These are phyloP conservation scores for Ctenoplectra terminalis DNA, from an alignment of 1,140 invertebrate species.

Conservation along the genomic window DNA sequence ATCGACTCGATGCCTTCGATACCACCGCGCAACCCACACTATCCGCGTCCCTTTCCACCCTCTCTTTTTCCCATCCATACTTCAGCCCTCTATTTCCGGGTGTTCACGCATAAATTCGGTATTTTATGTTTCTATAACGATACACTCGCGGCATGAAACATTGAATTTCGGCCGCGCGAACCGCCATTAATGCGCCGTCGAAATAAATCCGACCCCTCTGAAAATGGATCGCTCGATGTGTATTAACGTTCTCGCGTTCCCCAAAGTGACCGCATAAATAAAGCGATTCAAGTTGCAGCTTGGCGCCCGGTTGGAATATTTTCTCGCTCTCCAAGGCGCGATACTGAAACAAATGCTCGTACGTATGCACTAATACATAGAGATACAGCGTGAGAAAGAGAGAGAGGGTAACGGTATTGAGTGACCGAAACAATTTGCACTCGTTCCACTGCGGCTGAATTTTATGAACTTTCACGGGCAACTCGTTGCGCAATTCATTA, in stretches of 20 bases:
- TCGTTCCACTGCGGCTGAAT: slow-evolving; percentile 15
- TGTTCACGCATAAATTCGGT: too few species aligned
- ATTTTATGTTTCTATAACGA: too few species aligned
- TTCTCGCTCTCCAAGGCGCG: not conserved
- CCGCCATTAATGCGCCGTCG: not conserved
- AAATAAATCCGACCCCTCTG: slow-evolving; percentile 8
- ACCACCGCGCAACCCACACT: not conserved
- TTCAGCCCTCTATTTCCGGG: too few species aligned
- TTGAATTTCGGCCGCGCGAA: not conserved
- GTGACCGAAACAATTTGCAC: slow-evolving; percentile 35
- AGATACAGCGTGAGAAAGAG: not conserved
- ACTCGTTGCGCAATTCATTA: slow-evolving; percentile 17
- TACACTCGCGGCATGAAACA: not conserved
- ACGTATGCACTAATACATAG: not conserved
- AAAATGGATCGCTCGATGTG: not conserved
- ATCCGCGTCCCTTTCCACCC: not conserved
- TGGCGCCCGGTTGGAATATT: not conserved
- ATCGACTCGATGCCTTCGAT: not conserved
- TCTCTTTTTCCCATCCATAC: not conserved
- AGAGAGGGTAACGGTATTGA: slow-evolving; percentile 14
- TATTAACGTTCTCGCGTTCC: not conserved
- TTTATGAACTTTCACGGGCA: slow-evolving; percentile 35
- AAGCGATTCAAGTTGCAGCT: slow-evolving; percentile 5
- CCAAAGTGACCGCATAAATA: slow-evolving; percentile 11
- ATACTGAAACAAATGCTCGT: not conserved